phyloP scores from a whole-genome alignment of 2,888 invertebrate genomes.

The Hesperia comma region DNA sequence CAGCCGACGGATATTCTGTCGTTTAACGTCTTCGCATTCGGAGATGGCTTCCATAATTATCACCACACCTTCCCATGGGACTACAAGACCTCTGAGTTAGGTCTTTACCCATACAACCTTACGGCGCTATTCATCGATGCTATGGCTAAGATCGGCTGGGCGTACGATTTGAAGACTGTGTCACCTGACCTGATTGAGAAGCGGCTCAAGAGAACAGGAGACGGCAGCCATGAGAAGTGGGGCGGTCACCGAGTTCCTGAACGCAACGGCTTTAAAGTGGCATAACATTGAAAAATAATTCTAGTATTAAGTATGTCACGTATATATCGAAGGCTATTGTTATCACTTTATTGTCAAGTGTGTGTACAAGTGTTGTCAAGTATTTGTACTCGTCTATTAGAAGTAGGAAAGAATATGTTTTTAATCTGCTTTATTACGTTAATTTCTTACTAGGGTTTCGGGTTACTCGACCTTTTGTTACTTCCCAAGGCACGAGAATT shows the following conservation, averaged over 20 bases:
- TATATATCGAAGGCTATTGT: no score
- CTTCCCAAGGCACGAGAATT: no score
- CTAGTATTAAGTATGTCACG: no score
- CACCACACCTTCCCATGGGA: conserved; percentile 94
- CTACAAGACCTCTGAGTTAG: conserved; percentile 92
- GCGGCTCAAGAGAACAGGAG: conserved; percentile 89
- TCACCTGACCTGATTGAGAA: conserved; percentile 87
- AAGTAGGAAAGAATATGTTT: no score
- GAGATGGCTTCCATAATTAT: conserved; percentile 95
- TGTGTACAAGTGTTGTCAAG: no score
- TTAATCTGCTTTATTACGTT: no score
- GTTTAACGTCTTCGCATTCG: conserved; percentile 87
- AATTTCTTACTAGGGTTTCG: no score
- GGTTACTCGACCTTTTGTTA: no score
- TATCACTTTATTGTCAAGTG: no score
- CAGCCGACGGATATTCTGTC: conserved; percentile 88
- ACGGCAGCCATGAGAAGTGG: conserved; percentile 89
- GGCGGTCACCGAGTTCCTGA: conserved; percentile 78
- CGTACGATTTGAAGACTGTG: conserved; percentile 93
- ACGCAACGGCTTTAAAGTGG: no score
- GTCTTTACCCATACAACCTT: conserved; percentile 87
- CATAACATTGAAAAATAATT: no score
- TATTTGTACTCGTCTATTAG: no score
- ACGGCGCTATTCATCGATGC: conserved; percentile 91
- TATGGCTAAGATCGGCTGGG: conserved; percentile 92